These are phyloP conservation scores for Batillaria attramentaria DNA, from an alignment of 1,140 invertebrate genomes.

Conservation along the genomic window DNA sequence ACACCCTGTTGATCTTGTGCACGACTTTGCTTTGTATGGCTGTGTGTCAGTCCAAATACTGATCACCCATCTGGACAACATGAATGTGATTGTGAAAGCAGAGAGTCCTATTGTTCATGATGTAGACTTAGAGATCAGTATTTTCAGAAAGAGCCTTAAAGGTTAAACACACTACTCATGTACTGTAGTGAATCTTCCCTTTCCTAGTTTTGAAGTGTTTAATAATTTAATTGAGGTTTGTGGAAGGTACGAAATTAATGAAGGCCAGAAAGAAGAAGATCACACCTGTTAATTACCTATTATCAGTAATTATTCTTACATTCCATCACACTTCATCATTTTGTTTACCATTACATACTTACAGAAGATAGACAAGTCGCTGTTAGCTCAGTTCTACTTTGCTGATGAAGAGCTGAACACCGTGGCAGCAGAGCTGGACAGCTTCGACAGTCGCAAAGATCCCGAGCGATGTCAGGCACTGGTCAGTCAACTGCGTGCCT, in stretches of 20 bases:
- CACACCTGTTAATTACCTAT: background rate
- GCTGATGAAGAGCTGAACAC: slow-evolving; percentile 96
- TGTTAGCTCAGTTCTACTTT: slow-evolving; percentile 97
- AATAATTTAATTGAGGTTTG: background rate
- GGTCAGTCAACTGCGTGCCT: slow-evolving; percentile 88
- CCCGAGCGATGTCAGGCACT: slow-evolving; percentile 95
- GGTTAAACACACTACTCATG: too few relatives aligned
- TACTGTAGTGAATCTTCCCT: too few relatives aligned
- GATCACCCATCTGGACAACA: too few relatives aligned
- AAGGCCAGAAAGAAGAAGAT: background rate
- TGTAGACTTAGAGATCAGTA: too few relatives aligned
- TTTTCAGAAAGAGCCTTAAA: too few relatives aligned
- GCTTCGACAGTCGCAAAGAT: slow-evolving; percentile 98
- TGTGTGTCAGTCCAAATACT: too few relatives aligned
- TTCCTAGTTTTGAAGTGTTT: too few relatives aligned
- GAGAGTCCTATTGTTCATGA: too few relatives aligned
- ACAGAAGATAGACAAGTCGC: slow-evolving; percentile 92
- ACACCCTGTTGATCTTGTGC: too few relatives aligned
- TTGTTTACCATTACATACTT: slow-evolving; percentile 34
- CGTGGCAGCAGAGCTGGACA: slow-evolving; percentile 95
- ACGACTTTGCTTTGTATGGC: too few relatives aligned
- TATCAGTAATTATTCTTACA: background rate
- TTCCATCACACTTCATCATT: background rate
- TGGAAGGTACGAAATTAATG: background rate
- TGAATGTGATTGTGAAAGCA: too few relatives aligned